These are phyloP conservation scores for Caenorhabditis wallacei DNA, from an alignment of 2,888 invertebrate genomes.

Conservation along the genomic window DNA sequence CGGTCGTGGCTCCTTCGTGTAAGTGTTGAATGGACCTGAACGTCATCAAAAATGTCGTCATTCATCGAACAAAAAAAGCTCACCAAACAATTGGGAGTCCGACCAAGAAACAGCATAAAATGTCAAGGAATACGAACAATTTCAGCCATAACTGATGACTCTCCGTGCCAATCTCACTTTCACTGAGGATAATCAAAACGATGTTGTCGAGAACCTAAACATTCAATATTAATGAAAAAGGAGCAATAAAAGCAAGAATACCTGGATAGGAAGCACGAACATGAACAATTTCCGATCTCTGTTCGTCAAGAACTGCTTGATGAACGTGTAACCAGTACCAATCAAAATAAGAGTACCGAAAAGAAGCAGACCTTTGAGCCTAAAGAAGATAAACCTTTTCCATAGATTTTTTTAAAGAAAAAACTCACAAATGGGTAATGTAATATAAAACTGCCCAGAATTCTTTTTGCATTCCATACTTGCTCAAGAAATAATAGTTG, in stretches of 20 bases:
- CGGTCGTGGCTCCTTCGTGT: conserved; percentile 94
- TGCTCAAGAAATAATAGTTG: conserved; percentile 91
- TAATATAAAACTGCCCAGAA: conserved; percentile 98
- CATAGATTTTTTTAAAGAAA: not conserved
- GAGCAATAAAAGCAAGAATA: conserved; percentile 83
- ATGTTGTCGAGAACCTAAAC: conserved; percentile 94
- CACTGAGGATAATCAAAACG: conserved; percentile 96
- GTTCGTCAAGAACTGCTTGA: conserved; percentile 96
- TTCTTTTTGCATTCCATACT: conserved; percentile 93
- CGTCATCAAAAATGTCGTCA: not conserved
- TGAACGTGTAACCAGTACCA: conserved; percentile 99
- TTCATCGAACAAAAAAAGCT: conserved; percentile 76
- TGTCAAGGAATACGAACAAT: conserved; percentile 90
- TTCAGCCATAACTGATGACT: conserved; percentile 88
- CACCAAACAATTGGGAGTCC: conserved; percentile 97
- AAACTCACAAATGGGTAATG: conserved; percentile 93
- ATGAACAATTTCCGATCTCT: conserved; percentile 97
- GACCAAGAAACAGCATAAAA: conserved; percentile 96
- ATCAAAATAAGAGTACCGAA: conserved; percentile 97
- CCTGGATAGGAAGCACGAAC: conserved; percentile 97
- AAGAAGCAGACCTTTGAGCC: conserved; percentile 92
- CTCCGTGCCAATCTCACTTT: conserved; percentile 94
- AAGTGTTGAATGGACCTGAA: conserved; percentile 94
- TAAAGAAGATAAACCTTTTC: no score
- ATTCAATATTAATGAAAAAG: not conserved